Evolutionary conservation across 2,113 vertebrate species (phyloP).

Genomic region (Epinephelus lanceolatus): DNA sequence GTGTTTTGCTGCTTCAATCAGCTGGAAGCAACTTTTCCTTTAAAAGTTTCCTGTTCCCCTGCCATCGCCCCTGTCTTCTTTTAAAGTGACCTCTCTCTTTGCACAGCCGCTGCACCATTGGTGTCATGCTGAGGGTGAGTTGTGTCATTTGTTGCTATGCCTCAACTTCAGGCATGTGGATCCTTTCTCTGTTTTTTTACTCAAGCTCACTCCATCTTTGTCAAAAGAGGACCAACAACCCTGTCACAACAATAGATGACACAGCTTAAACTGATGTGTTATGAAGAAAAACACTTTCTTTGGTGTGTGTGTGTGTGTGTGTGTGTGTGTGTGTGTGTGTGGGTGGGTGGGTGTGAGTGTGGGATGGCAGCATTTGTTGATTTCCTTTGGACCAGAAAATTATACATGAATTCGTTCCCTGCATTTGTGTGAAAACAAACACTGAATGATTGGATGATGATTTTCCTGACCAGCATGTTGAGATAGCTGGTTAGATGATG

Average conservation of each 20-base stretch:
- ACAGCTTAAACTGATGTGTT: conserved; percentile 40
- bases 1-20: conserved; percentile 37
- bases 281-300: conserved; percentile 14
- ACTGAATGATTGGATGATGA: conserved; percentile 9
- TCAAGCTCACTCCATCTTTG: conserved; percentile 54
- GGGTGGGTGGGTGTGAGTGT: neutral
- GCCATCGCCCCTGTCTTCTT: conserved; percentile 6
- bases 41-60: conserved; percentile 38
- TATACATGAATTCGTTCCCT: conserved; percentile 34
- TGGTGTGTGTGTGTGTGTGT: neutral
- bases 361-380: conserved; percentile 23
- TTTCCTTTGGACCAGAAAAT: conserved; percentile 32
- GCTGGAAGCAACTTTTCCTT: conserved; percentile 39
- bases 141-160: conserved; percentile 82
- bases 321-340: neutral
- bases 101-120: conserved; percentile 56
- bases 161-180: conserved; percentile 72
- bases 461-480: conserved; percentile 46
- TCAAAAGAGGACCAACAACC: conserved; percentile 61
- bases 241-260: conserved; percentile 51
- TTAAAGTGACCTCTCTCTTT: conserved; percentile 55
- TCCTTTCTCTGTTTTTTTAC: conserved; percentile 57
- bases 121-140: conserved; percentile 72
- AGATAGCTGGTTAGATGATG: conserved; percentile 44
- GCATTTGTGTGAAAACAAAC: conserved; percentile 18